Percentiles rank a stretch among this genome's conserved stretches.
Conservation (phyloP, 2,797 vertebrate genomes). For the Psittacula derbiana region DNA sequence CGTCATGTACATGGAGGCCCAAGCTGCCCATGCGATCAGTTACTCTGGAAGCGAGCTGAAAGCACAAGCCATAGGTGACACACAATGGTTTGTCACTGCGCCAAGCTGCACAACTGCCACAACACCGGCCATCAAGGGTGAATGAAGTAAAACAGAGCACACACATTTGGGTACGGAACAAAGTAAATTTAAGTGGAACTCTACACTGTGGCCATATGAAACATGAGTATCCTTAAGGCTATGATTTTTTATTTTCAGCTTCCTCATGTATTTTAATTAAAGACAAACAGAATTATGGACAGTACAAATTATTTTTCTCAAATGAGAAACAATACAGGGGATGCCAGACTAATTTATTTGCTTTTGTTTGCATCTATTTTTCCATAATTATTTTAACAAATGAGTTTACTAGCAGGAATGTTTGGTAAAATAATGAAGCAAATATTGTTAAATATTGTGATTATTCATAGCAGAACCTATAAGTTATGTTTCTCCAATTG, state of each 20-base stretch:
- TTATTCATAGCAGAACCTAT: conserved; percentile 60
- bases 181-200: accelerated
- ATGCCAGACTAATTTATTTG: conserved; percentile 46
- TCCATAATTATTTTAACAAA: conserved; percentile 59
- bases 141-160: accelerated
- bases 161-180: neutral
- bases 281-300: conserved; percentile 42
- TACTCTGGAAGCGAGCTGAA: accelerated
- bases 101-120: neutral
- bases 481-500: conserved; percentile 48
- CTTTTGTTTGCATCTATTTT: conserved; percentile 41
- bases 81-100: accelerated
- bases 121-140: neutral
- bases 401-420: conserved; percentile 42
- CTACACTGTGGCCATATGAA: neutral
- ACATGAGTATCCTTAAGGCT: neutral
- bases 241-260: neutral
- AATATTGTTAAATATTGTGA: conserved; percentile 66
- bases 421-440: conserved; percentile 66
- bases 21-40: neutral
- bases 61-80: accelerated
- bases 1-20: accelerated
- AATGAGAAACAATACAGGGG: conserved; percentile 3
- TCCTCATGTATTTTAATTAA: conserved; percentile 23
- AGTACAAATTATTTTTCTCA: conserved; percentile 26